phyloP scores from a whole-genome alignment of 2,797 vertebrate genomes.

The Dermochelys coriacea region DNA sequence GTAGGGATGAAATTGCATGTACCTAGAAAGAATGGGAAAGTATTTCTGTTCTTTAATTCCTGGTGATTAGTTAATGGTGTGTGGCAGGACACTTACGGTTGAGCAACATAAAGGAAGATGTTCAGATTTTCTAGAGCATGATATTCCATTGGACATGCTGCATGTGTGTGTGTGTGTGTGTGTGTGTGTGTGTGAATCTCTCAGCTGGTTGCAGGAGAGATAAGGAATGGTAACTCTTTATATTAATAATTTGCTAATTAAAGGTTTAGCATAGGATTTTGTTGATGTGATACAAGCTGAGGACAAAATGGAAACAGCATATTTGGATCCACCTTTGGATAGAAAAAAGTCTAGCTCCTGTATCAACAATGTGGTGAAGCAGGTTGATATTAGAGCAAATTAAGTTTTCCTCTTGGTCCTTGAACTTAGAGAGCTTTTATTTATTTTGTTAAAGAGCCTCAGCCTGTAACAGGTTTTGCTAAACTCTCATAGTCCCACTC shows the following conservation, averaged over 20 bases:
- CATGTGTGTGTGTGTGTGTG: neutral
- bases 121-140: neutral
- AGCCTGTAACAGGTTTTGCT: neutral
- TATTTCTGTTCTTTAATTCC: neutral
- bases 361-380: neutral
- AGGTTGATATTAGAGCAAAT: conserved; percentile 23
- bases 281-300: neutral
- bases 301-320: neutral
- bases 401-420: conserved; percentile 6
- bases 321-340: neutral
- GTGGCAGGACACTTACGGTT: neutral
- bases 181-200: neutral
- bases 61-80: neutral
- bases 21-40: neutral
- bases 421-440: neutral
- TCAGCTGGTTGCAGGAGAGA: neutral
- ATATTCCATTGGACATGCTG: neutral
- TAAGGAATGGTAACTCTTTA: neutral
- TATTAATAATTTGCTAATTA: neutral
- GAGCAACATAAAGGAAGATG: neutral
- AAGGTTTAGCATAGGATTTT: neutral
- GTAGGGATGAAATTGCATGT: neutral
- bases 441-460: conserved; percentile 8
- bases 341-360: neutral
- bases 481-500: neutral